Percentiles rank a stretch among this genome's conserved stretches.
Evolutionary conservation across 1,140 invertebrate species (phyloP).

Genomic region (Drosophila littoralis): DNA sequence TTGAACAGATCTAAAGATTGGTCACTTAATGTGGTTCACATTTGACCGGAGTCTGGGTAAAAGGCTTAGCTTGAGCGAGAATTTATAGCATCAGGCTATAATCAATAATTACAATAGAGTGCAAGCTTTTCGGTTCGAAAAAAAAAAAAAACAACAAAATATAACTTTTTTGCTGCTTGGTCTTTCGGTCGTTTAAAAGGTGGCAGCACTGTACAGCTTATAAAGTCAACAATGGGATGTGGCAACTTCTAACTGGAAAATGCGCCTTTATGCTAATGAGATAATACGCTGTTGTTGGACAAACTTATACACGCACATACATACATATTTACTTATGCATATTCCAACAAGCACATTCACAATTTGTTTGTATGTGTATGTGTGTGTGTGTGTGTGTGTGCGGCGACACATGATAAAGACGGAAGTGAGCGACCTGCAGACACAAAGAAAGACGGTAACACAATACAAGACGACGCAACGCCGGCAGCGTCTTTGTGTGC

Average conservation of each 20-base stretch:
- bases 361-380: constrained; percentile 6
- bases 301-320: background rate
- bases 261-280: constrained; percentile 72
- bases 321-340: constrained; percentile 1
- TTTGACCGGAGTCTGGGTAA: too few relatives aligned
- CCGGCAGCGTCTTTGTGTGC: background rate
- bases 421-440: constrained; percentile 65
- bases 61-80: too few relatives aligned
- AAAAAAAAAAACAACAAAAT: too few relatives aligned
- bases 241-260: constrained; percentile 66
- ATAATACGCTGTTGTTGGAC: constrained; percentile 33
- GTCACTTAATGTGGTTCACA: too few relatives aligned
- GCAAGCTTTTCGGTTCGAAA: too few relatives aligned
- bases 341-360: background rate
- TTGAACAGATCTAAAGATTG: too few relatives aligned
- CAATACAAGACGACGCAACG: constrained; percentile 30
- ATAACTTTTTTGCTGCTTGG: too few relatives aligned
- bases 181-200: too few relatives aligned
- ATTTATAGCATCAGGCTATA: too few relatives aligned
- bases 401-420: constrained; percentile 64
- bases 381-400: constrained; percentile 9
- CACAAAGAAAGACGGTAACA: constrained; percentile 67
- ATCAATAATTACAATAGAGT: too few relatives aligned
- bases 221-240: constrained; percentile 26
- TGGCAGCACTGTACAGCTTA: background rate